Base-by-base conservation (phyloP, 1,140 invertebrate species). In the Drosophila saltans region DNA sequence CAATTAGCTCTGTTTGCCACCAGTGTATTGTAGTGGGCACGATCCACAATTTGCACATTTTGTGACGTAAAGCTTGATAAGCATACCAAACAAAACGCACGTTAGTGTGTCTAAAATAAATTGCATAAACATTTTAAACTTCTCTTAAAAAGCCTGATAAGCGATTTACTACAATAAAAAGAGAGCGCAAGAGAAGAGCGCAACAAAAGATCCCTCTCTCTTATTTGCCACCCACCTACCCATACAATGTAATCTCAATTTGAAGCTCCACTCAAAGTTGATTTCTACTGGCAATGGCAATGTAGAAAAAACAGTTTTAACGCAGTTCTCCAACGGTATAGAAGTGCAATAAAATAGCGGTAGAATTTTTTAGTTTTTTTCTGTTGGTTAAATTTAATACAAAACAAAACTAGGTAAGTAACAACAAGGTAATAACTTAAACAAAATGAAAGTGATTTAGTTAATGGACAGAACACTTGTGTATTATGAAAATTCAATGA, bases 251-350 rank as follows among this genome's bases (percentile, higher is more conserved):
- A 69, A 68, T 36, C 66, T 52, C 75, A 56, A 24, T 8, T 52
- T 26, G 45, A 8, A 52, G 45, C 45, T 52, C 45, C 21, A 52
- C 21, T 52, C 21, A 66, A 36, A 86, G 83, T 69, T 45, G 63
- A 86, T 58, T 57, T 86, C 76, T 70, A 73, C 70, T 68, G 72
- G 72, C 80, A 69, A 64, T 65, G 69, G 63, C 65, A 69, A 64
- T 43, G 41, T 52, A 59, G 57, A 6, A 60, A 60, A 79, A 72
- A 72, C 82, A 85, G 82, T 86, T 85, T 58, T 72, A 57, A 66
- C 69, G 65, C 83, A 89, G 69, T 67, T 83, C 80, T 89, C 72
- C 65, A 72, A 71, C 80, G 69, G 60, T 74, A 68, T 68, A 70
- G 45, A 80, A 45, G 67, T 73, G 61, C 69, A 70, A 33, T 59